These are phyloP conservation scores for Enchytraeus crypticus DNA, from an alignment of 2,888 invertebrate genomes.

Conservation along the genomic window DNA sequence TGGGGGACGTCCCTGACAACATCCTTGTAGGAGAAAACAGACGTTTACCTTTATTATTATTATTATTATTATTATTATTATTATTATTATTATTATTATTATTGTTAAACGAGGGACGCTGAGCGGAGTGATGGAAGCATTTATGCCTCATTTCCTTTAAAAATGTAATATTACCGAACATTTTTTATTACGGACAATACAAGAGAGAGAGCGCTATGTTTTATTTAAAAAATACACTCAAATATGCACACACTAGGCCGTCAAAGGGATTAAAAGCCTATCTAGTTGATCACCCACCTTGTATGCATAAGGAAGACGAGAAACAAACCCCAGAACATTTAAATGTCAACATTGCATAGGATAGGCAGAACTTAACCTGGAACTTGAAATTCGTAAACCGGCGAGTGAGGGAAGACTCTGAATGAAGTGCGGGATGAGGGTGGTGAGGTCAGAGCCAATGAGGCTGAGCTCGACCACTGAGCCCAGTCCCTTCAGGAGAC, in stretches of 20 bases:
- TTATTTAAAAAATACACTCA: no score
- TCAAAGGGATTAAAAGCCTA: no score
- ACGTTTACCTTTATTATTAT: no score
- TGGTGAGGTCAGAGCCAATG: conserved; percentile 21
- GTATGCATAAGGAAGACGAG: no score
- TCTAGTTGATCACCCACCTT: neutral
- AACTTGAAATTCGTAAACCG: conserved; percentile 19
- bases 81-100: no score
- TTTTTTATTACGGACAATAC: neutral
- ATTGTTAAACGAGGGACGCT: no score
- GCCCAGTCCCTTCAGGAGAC: conserved; percentile 9
- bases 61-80: no score
- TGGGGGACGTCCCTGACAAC: no score
- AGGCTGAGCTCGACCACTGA: conserved; percentile 24
- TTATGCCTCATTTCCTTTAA: neutral
- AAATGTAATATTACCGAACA: neutral
- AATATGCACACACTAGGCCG: no score
- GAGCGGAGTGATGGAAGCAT: no score
- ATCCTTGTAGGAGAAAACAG: no score
- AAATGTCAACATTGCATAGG: conserved; percentile 13
- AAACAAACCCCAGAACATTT: no score
- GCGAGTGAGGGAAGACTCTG: conserved; percentile 15
- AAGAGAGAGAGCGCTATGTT: neutral
- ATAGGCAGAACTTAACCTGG: conserved; percentile 23
- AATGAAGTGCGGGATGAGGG: conserved; percentile 11